phyloP scores from a whole-genome alignment of 2,797 vertebrate species.

The Cyprinella venusta region DNA sequence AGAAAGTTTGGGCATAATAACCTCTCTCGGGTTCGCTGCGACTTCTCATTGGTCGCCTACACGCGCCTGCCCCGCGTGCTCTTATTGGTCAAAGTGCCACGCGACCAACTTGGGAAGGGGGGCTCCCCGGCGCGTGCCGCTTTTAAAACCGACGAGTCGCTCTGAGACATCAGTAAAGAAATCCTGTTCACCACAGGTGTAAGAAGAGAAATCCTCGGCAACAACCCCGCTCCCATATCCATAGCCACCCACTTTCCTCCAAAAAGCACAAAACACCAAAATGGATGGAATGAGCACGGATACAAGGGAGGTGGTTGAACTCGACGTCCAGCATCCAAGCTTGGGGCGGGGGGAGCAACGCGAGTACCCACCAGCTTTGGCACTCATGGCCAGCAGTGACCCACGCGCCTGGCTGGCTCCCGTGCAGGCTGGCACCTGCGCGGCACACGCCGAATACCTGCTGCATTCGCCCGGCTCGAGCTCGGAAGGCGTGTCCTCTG shows the following conservation, averaged over 20 bases:
- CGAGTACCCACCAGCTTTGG: constrained; percentile 73
- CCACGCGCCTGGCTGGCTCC: constrained; percentile 90
- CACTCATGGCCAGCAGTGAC: constrained; percentile 84
- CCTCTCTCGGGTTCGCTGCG: constrained; percentile 72
- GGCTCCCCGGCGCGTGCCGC: constrained; percentile 93
- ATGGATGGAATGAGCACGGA: constrained; percentile 74
- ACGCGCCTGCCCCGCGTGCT: constrained; percentile 84
- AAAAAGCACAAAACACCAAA: constrained; percentile 70
- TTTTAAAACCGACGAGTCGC: constrained; percentile 91
- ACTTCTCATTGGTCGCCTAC: constrained; percentile 88
- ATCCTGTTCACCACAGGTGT: constrained; percentile 80
- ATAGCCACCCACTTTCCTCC: constrained; percentile 35
- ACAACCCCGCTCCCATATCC: constrained; percentile 19
- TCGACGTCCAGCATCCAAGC: constrained; percentile 61
- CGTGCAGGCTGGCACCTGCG: constrained; percentile 80
- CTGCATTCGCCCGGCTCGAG: constrained; percentile 80
- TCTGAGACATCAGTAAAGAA: constrained; percentile 89
- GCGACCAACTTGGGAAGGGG: constrained; percentile 91
- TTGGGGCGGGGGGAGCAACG: constrained; percentile 68
- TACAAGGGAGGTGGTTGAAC: constrained; percentile 62
- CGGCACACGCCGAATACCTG: constrained; percentile 85
- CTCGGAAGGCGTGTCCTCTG: constrained; percentile 70
- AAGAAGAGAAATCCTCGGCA: constrained; percentile 49
- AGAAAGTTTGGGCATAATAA: constrained; percentile 70
- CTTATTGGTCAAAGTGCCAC: constrained; percentile 84